Evolutionary conservation across 2,888 invertebrate genomes (phyloP).

Genomic region (Cerceris rybyensis): DNA sequence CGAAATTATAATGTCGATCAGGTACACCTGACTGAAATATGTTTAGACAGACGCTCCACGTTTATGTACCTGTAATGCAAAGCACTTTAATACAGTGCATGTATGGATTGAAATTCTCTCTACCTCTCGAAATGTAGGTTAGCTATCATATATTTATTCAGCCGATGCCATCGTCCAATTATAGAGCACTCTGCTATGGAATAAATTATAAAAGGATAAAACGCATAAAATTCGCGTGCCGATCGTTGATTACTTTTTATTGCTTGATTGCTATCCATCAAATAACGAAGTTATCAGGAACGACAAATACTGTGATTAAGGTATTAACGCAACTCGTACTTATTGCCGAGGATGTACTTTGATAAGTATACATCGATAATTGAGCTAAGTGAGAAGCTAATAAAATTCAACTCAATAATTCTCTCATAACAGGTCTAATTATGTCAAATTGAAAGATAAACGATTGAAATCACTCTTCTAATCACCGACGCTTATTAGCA

Average conservation of each 20-base stretch:
- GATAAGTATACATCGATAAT: too few species aligned
- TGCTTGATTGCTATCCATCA: background rate
- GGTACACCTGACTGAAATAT: constrained; percentile 24
- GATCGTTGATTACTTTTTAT: constrained; percentile 17
- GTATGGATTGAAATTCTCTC: constrained; percentile 21
- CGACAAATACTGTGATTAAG: too few species aligned
- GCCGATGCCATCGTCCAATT: constrained; percentile 41
- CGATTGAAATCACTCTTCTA: too few species aligned
- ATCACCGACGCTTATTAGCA: too few species aligned
- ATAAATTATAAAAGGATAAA: constrained; percentile 46
- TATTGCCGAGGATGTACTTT: too few species aligned
- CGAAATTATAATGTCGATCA: constrained; percentile 36
- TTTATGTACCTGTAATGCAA: constrained; percentile 36
- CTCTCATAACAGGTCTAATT: too few species aligned
- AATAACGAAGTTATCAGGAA: background rate
- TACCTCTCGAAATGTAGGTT: constrained; percentile 27
- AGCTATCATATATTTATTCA: constrained; percentile 49
- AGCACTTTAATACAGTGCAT: constrained; percentile 36
- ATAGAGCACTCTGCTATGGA: constrained; percentile 41
- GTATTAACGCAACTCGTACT: too few species aligned
- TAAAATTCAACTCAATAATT: too few species aligned
- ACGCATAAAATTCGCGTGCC: constrained; percentile 24
- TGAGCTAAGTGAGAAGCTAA: too few species aligned
- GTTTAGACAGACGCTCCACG: constrained; percentile 9
- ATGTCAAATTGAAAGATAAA: too few species aligned